These are phyloP conservation scores for Helicoverpa assulta DNA, from an alignment of 2,888 invertebrate genomes.

Conservation along the genomic window DNA sequence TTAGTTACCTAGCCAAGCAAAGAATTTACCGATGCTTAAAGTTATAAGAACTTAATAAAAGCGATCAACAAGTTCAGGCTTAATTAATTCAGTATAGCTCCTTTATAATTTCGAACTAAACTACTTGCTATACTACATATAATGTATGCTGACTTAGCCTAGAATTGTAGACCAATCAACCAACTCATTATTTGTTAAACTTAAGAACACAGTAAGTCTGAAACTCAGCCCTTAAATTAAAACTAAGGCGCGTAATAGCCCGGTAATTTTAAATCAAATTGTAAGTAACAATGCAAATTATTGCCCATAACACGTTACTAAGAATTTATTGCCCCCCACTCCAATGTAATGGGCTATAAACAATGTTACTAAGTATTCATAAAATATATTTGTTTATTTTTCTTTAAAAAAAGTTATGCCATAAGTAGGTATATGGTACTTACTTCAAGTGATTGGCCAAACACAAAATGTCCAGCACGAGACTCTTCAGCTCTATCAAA, in stretches of 20 bases:
- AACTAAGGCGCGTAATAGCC: conserved; percentile 46
- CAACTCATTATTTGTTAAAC: conserved; percentile 35
- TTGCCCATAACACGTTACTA: conserved; percentile 69
- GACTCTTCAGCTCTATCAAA: too few relatives aligned
- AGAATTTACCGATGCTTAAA: too few relatives aligned
- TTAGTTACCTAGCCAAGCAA: too few relatives aligned
- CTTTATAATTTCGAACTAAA: neutral
- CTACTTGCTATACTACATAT: neutral
- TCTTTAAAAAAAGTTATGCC: conserved; percentile 35
- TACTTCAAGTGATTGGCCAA: too few relatives aligned
- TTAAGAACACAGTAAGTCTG: conserved; percentile 37
- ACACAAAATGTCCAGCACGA: too few relatives aligned
- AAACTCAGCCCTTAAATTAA: conserved; percentile 30
- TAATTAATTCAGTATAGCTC: neutral
- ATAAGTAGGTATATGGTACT: too few relatives aligned
- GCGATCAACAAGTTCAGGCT: too few relatives aligned
- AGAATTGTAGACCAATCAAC: conserved; percentile 7
- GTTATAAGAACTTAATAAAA: too few relatives aligned
- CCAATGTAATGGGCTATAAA: conserved; percentile 72
- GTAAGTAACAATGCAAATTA: conserved; percentile 72
- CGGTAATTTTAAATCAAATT: conserved; percentile 65
- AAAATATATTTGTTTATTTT: conserved; percentile 58
- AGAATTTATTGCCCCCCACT: conserved; percentile 70
- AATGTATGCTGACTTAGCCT: neutral
- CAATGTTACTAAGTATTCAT: conserved; percentile 65